Conservation (phyloP, 1,140 invertebrate species). For the Drosophila funebris region DNA sequence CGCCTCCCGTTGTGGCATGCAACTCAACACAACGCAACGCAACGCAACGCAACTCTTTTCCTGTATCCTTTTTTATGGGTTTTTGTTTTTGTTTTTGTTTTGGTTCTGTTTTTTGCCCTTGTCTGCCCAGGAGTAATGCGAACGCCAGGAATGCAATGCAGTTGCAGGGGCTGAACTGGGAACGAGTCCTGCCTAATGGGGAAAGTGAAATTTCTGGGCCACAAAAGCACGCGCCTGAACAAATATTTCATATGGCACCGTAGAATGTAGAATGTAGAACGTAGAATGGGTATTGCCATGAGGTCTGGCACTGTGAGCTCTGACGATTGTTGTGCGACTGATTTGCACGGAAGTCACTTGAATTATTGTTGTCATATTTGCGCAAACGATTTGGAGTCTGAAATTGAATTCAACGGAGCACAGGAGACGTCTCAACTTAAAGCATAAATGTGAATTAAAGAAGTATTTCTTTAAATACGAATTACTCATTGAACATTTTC, state of each 20-base stretch:
- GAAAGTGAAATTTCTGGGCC: constrained; percentile 72
- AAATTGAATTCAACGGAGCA: constrained; percentile 12
- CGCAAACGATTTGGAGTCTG: constrained; percentile 24
- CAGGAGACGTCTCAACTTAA: not conserved
- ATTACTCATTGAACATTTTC: too few relatives aligned
- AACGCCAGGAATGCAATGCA: constrained; percentile 55
- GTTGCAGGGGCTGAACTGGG: not conserved
- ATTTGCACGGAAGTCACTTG: constrained; percentile 52
- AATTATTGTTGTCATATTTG: constrained; percentile 51
- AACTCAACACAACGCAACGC: constrained; percentile 16
- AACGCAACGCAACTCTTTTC: constrained; percentile 16
- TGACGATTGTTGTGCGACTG: constrained; percentile 40
- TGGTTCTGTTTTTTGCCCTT: constrained; percentile 31
- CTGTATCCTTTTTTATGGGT: constrained; percentile 5
- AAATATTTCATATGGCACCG: constrained; percentile 67
- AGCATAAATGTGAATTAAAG: too few relatives aligned
- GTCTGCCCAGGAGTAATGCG: constrained; percentile 48
- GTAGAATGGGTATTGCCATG: not conserved
- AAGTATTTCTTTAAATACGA: too few relatives aligned
- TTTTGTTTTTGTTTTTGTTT: too few relatives aligned
- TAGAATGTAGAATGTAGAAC: constrained; percentile 7
- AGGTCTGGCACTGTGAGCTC: not conserved
- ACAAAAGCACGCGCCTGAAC: constrained; percentile 35
- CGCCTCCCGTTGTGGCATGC: not conserved
- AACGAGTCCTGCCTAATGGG: constrained; percentile 1